These are phyloP conservation scores for Myotis daubentonii DNA, from an alignment of 2,797 vertebrate species.

Conservation along the genomic window DNA sequence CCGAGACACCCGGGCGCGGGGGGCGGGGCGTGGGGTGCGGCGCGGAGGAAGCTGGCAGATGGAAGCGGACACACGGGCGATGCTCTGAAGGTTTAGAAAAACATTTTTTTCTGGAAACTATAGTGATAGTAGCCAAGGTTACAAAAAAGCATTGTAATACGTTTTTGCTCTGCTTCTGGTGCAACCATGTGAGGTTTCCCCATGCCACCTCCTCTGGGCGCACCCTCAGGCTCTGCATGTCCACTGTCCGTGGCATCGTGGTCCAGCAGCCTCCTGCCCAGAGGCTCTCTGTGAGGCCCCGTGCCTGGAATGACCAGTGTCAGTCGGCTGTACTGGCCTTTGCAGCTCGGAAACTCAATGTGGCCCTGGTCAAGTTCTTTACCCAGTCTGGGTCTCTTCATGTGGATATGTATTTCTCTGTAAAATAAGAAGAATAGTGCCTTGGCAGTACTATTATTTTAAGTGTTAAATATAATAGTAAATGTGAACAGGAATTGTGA, in stretches of 20 bases:
- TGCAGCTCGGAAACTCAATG: neutral
- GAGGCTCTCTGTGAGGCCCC: neutral
- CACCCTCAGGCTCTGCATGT: fast-evolving
- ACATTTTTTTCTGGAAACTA: constrained; percentile 67
- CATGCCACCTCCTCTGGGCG: neutral
- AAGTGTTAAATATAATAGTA: neutral
- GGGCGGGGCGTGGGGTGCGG: neutral
- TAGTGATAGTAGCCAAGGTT: constrained; percentile 56
- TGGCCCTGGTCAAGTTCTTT: neutral
- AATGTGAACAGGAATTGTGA: neutral
- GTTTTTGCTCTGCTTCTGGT: neutral
- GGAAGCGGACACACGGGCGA: neutral
- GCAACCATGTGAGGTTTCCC: neutral
- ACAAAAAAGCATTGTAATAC: neutral
- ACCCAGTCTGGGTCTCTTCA: neutral
- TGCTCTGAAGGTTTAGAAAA: constrained; percentile 24
- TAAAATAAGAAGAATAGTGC: neutral
- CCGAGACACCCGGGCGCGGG: neutral
- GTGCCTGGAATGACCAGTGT: neutral
- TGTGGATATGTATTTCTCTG: neutral
- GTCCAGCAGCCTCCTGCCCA: neutral
- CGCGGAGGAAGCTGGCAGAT: neutral
- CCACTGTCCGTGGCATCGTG: neutral
- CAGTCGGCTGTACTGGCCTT: neutral
- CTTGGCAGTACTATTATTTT: neutral